phyloP scores from a whole-genome alignment of 2,888 invertebrate genomes.

The Rotaria macrura region DNA sequence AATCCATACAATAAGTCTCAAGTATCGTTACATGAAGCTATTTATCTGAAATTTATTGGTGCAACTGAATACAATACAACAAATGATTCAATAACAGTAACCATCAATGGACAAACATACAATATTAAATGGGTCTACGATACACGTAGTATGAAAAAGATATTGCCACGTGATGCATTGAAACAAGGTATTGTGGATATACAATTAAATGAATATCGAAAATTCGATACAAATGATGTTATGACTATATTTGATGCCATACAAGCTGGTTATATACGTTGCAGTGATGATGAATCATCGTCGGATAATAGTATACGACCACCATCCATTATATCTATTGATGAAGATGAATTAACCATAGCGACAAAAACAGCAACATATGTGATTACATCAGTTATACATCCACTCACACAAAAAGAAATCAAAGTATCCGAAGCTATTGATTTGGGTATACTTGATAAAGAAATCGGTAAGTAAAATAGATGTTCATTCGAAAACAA shows the following conservation, averaged over 20 bases:
- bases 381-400: conserved; percentile 33
- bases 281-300: conserved; percentile 13
- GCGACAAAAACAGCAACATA: conserved; percentile 34
- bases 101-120: conserved; percentile 19
- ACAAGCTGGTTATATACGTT: conserved; percentile 24
- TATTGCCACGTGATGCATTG: conserved; percentile 29
- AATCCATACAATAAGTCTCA: conserved; percentile 20
- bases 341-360: conserved; percentile 34
- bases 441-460: conserved; percentile 32
- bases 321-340: conserved; percentile 29
- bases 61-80: conserved; percentile 28
- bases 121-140: conserved; percentile 31
- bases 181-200: conserved; percentile 31
- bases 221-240: conserved; percentile 27
- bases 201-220: conserved; percentile 27
- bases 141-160: conserved; percentile 30
- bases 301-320: conserved; percentile 16
- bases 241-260: conserved; percentile 31
- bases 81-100: conserved; percentile 19
- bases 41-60: conserved; percentile 32
- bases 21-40: conserved; percentile 32
- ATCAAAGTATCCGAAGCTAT: conserved; percentile 34
- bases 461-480: conserved; percentile 25
- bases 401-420: conserved; percentile 34
- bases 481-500: too few species aligned